Base-by-base conservation (phyloP, 2,888 invertebrate genomes). In the Siphlonurus alternatus region DNA sequence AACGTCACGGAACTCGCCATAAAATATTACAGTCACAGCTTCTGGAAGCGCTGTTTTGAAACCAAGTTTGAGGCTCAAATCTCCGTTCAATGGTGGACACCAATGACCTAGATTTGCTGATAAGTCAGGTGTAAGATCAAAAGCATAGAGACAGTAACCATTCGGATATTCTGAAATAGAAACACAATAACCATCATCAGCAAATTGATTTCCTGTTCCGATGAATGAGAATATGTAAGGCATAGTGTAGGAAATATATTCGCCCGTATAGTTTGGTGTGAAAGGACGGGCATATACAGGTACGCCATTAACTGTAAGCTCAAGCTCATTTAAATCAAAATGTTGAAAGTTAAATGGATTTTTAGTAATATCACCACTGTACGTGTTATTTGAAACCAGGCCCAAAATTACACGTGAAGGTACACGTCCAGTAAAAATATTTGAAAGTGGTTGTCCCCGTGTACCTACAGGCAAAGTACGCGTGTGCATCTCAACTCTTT, bases 321-420 rank as follows among this genome's bases (percentile, higher is more conserved):
- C 5, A 10, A 38, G 15, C 5, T 10, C 5, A 15, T 38, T 38
- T 15, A 38, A 10, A 38, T 38, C 38, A 38, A 61, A 61, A 61
- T 61, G 61, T 23, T 61, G 61, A n/a, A 61, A 61, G 25, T 61
- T 61, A 61, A 61, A 61, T 1, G 61, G 61, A 23, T 61, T 61
- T 61, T 23, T 61, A 1, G 22, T 61, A 15, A 61, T 19, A 23
- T 61, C 61, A 10, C 61, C 61, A 23, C 25, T 61, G 25, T 3
- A 23, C 15, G 61, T 25, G 10, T 5, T 23, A 23, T 61, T 61
- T 3, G 61, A 24, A 18, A 61, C 61, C 5, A 61, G 25, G 10
- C 61, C 61, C 1, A 61, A 7, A 23, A 61, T 61, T 10, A 23
- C 19, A 2, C 61, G 24, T 23, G 23, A 24, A 2, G 61, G 61